A percentile compares a stretch with the other conserved stretches of the same genome.
These are phyloP conservation scores for Latrodectus hesperus DNA, from an alignment of 2,888 invertebrate species.

Conservation along the genomic window DNA sequence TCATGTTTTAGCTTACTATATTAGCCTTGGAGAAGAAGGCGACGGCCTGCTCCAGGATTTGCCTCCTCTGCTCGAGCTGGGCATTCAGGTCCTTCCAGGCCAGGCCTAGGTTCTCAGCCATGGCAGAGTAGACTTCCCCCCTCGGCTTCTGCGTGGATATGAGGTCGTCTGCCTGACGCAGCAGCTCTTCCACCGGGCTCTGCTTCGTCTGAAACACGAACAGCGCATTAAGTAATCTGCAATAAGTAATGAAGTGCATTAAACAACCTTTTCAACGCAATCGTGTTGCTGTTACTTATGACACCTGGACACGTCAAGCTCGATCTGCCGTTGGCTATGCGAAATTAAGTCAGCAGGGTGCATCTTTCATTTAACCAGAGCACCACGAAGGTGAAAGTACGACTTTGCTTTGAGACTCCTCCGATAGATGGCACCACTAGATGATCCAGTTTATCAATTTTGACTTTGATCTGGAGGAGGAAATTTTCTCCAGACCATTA, in stretches of 20 bases:
- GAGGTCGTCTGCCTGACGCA: slow-evolving; percentile 89
- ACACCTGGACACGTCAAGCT: too few species aligned
- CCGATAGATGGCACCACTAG: too few species aligned
- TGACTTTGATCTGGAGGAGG: too few species aligned
- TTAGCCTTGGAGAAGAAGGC: slow-evolving; percentile 81
- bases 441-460: too few species aligned
- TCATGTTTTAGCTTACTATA: slow-evolving; percentile 75
- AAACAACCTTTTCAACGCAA: not conserved
- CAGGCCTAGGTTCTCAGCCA: slow-evolving; percentile 82
- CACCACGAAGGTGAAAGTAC: too few species aligned
- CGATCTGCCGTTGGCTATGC: too few species aligned
- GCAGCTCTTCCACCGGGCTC: slow-evolving; percentile 89
- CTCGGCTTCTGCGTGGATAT: slow-evolving; percentile 84
- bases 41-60: slow-evolving; percentile 85
- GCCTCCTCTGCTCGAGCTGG: slow-evolving; percentile 84
- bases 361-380: too few species aligned
- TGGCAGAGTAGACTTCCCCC: slow-evolving; percentile 86
- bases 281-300: not conserved
- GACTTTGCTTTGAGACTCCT: too few species aligned
- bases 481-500: too few species aligned
- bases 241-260: not conserved
- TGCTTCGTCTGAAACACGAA: slow-evolving; percentile 82
- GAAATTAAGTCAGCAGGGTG: too few species aligned
- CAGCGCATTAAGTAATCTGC: not conserved
- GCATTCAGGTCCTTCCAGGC: slow-evolving; percentile 88